Evolutionary conservation across 2,113 vertebrate genomes (phyloP), one percentile per base, ranked within the genome.

Genomic region (Numida meleagris): DNA sequence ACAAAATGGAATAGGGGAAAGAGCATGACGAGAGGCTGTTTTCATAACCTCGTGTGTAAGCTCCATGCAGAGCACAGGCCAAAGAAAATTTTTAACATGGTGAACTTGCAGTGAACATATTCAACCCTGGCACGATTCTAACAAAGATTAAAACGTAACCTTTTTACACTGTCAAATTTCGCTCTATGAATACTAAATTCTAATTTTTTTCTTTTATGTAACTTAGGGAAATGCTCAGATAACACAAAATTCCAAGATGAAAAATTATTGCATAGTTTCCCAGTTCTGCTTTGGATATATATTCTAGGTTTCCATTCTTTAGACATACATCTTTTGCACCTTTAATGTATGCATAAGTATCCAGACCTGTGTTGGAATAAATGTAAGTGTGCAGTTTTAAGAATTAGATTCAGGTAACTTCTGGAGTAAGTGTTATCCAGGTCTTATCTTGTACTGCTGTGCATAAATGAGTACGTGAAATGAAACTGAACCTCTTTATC

Each of bases 1-100:
- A 43, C 17, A 48, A 46, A 38, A 65, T 70, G 72, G 19, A 51
- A 51, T 2, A 89, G 65, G 53, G 55, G 24, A 92, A 31, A 1
- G 0, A 21, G 66, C 53, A 89, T 79, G 82, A 74, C 72, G 57
- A 18, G 6, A 79, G 24, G 38, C 45, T 75, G 77, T 62, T 77
- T 33, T 66, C 29, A 57, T 24, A 73, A 55, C 67, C 80, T 63
- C 17, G 19, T 82, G 63, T 70, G 29, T 51, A 61, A 82, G 36
- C 74, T 93, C 27, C 92, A 94, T 95, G 82, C 84, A 96, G n/a
- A 93, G 36, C 40, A 92, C n/a, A 92, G 85, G 81, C 55, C 48
- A 92, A 93, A 75, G 40, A 3, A 61, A 92, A 87, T 75, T 73
- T 88, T 36, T 65, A 86, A 87, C 6, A 18, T 33, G 23, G 46